A percentile compares a stretch with the other conserved stretches of the same genome.
Conservation (phyloP, 2,888 invertebrate species). For the Mechanitis messenoides region DNA sequence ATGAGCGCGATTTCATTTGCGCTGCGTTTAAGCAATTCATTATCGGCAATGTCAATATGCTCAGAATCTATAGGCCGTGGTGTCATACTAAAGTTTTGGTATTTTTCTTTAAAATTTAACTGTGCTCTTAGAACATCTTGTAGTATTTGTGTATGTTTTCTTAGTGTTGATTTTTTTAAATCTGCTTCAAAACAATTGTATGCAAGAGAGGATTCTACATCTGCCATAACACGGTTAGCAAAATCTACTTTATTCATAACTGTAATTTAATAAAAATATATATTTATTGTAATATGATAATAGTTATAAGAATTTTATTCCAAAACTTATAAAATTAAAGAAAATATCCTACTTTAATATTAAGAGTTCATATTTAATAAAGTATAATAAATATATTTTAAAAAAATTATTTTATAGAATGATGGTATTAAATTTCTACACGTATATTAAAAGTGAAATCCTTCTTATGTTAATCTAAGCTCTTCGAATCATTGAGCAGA, state of each 20-base stretch:
- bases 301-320: background rate
- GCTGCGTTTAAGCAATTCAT: conserved; percentile 12
- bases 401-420: no score
- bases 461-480: no score
- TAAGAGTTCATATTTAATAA: no score
- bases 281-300: background rate
- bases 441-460: no score
- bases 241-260: conserved; percentile 40
- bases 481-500: no score
- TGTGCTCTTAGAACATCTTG: conserved; percentile 41
- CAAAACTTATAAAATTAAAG: no score
- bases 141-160: conserved; percentile 39
- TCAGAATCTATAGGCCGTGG: conserved; percentile 4
- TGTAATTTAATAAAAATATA: conserved; percentile 34
- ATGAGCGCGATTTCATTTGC: conserved; percentile 41
- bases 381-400: no score
- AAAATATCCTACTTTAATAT: no score
- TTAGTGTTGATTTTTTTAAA: conserved; percentile 32
- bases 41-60: conserved; percentile 14
- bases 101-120: conserved; percentile 41
- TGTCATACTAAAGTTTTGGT: conserved; percentile 16
- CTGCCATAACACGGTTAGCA: conserved; percentile 38
- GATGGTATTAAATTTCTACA: no score
- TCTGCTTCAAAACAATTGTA: conserved; percentile 38
- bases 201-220: conserved; percentile 38